A percentile compares a stretch with the other conserved stretches of the same genome.
Evolutionary conservation across 2,113 vertebrate genomes (phyloP).

Genomic region (Rhea americana): DNA sequence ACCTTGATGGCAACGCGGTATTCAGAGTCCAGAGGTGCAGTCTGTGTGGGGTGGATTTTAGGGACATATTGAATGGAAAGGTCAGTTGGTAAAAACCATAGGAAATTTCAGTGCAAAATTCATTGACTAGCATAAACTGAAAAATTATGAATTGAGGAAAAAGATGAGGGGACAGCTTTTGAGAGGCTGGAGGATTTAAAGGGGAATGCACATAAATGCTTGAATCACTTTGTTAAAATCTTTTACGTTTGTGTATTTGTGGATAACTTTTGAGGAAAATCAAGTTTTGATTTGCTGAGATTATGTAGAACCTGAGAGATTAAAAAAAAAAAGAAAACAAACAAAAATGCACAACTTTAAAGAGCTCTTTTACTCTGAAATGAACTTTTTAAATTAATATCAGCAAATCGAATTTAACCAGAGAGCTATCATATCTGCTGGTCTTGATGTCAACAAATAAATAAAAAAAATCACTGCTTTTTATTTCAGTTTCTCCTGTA

Average conservation of each 20-base stretch:
- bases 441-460: neutral
- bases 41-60: neutral
- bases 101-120: neutral
- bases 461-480: neutral
- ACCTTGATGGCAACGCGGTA: accelerated
- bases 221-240: neutral
- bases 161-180: neutral
- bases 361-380: neutral
- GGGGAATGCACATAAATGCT: neutral
- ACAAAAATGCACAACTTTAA: neutral
- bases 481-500: neutral
- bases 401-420: neutral
- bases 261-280: neutral
- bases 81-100: neutral
- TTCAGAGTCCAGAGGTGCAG: neutral
- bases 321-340: too few relatives aligned
- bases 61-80: neutral
- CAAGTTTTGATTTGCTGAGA: neutral
- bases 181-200: neutral
- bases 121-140: neutral
- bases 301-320: too few relatives aligned
- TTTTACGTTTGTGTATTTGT: neutral
- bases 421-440: neutral
- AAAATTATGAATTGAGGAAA: neutral
- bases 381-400: neutral